These are phyloP conservation scores for Lochmaea capreae DNA, from an alignment of 2,888 invertebrate genomes.

Conservation along the genomic window DNA sequence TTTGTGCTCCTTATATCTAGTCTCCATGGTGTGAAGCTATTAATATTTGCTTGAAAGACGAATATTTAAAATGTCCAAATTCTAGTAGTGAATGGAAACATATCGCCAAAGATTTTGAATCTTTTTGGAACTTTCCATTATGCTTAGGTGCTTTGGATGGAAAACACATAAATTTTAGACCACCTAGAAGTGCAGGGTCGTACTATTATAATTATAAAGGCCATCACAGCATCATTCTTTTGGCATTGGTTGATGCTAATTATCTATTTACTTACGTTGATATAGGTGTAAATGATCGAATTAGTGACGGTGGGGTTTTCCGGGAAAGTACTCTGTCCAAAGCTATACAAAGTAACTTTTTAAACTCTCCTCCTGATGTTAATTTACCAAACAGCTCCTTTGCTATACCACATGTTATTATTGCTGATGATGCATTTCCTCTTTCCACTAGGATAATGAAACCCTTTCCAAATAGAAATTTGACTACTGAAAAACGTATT, in stretches of 20 bases:
- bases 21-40: too few species aligned
- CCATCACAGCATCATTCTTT: constrained; percentile 8
- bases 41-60: too few species aligned
- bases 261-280: constrained; percentile 15
- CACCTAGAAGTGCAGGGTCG: constrained; percentile 18
- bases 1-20: too few species aligned
- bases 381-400: neutral
- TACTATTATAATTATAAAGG: constrained; percentile 28
- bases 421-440: constrained; percentile 5
- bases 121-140: constrained; percentile 20
- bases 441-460: neutral
- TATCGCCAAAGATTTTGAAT: constrained; percentile 8
- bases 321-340: neutral
- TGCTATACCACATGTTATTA: neutral
- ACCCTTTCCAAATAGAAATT: neutral
- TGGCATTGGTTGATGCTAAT: constrained; percentile 22
- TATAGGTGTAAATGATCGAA: constrained; percentile 19
- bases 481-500: neutral
- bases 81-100: neutral
- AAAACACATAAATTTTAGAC: constrained; percentile 18
- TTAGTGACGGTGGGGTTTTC: constrained; percentile 24
- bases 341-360: neutral
- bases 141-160: constrained; percentile 20
- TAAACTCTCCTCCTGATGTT: constrained; percentile 1
- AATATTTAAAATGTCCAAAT: too few species aligned